Percentiles rank a stretch among this genome's conserved stretches.
phyloP scores from a whole-genome alignment of 37 sponge, comb jelly and placozoan species.

The Aphrocallistes beatrix region DNA sequence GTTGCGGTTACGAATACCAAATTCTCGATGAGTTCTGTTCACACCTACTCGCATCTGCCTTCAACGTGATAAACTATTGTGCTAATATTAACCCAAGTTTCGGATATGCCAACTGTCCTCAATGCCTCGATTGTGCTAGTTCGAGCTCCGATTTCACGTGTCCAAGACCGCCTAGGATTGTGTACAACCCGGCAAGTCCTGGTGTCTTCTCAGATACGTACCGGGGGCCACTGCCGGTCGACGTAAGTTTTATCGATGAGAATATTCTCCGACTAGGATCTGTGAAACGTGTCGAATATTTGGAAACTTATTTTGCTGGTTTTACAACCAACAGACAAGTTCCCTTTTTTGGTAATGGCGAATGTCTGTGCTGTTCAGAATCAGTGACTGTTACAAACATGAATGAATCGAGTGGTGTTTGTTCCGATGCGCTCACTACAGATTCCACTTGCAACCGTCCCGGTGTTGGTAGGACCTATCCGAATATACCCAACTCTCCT shows the following conservation, averaged over 20 bases:
- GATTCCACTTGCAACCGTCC: not conserved
- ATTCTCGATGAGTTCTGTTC: constrained; percentile 64
- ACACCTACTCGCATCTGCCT: not conserved
- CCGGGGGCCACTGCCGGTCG: constrained; percentile 27
- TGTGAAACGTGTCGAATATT: not conserved
- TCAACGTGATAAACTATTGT: not conserved
- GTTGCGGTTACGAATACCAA: constrained; percentile 47
- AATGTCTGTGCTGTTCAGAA: not conserved
- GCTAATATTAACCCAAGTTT: constrained; percentile 2
- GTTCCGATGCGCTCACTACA: not conserved
- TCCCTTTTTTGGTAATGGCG: not conserved
- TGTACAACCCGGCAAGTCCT: not conserved
- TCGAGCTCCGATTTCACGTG: not conserved
- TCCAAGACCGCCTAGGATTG: not conserved
- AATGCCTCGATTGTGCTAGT: constrained; percentile 22
- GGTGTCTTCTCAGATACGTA: not conserved
- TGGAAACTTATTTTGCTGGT: not conserved
- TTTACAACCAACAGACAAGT: not conserved
- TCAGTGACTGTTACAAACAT: not conserved
- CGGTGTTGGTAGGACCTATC: not conserved
- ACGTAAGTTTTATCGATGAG: constrained; percentile 38
- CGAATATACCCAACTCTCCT: not conserved
- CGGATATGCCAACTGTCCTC: constrained; percentile 22
- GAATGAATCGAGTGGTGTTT: not conserved
- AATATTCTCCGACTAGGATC: constrained; percentile 23